phyloP scores from a whole-genome alignment of 2,888 invertebrate species.

The Sinotaia quadrata region DNA sequence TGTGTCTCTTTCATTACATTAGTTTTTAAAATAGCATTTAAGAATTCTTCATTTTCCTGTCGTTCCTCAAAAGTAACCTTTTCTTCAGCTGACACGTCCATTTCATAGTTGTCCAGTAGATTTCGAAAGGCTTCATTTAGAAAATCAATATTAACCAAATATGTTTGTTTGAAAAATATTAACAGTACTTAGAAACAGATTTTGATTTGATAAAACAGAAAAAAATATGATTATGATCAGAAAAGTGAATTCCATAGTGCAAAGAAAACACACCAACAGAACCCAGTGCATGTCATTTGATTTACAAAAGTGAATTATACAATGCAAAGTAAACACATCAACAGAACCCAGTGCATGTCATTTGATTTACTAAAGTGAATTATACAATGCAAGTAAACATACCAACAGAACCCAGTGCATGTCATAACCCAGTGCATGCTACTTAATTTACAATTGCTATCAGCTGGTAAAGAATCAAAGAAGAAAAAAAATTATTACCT shows the following conservation, averaged over 20 bases:
- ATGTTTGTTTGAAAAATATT: background rate
- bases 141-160: background rate
- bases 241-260: background rate
- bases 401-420: too few species aligned
- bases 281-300: too few species aligned
- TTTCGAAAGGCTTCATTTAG: slow-evolving; percentile 64
- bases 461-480: too few species aligned
- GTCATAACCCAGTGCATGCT: too few species aligned
- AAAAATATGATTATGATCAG: background rate
- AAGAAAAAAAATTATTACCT: too few species aligned
- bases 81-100: slow-evolving; percentile 64
- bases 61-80: slow-evolving; percentile 65
- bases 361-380: too few species aligned
- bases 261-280: too few species aligned
- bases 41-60: slow-evolving; percentile 66
- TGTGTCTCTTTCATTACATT: slow-evolving; percentile 70
- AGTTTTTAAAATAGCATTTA: slow-evolving; percentile 68
- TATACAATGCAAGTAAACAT: too few species aligned
- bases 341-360: too few species aligned
- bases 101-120: slow-evolving; percentile 71
- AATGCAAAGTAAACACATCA: too few species aligned
- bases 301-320: too few species aligned
- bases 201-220: background rate
- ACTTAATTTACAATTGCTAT: too few species aligned
- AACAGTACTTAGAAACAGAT: background rate